A percentile compares a stretch with the other conserved stretches of the same genome.
phyloP scores from a whole-genome alignment of 1,140 invertebrate genomes.

The Bombyx mori region DNA sequence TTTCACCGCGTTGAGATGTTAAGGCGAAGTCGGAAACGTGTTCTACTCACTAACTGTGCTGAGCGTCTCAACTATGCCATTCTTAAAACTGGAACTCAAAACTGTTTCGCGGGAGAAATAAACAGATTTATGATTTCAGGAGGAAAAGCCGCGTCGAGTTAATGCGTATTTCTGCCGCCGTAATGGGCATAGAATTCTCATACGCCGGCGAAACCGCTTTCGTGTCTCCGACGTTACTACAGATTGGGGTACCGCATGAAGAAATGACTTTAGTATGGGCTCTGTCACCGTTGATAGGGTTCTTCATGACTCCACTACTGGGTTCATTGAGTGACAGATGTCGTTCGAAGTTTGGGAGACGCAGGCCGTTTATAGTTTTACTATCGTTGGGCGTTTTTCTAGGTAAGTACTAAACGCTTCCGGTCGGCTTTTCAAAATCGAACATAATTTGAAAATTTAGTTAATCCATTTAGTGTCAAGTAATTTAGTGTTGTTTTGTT shows the following conservation, averaged over 20 bases:
- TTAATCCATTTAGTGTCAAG: no score
- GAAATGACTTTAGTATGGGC: constrained; percentile 98
- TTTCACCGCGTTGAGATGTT: no score
- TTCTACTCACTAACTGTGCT: no score
- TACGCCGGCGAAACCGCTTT: constrained; percentile 98
- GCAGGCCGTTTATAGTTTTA: constrained; percentile 92
- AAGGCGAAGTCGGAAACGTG: no score
- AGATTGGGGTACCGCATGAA: constrained; percentile 91
- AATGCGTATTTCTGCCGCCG: constrained; percentile 90
- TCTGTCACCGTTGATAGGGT: constrained; percentile 90
- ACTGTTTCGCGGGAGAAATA: no score
- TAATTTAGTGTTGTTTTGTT: no score
- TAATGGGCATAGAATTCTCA: constrained; percentile 98
- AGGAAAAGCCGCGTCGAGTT: constrained; percentile 87
- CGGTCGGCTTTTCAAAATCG: no score
- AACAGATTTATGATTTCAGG: constrained; percentile 54
- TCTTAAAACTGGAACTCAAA: no score
- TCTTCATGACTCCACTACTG: constrained; percentile 92
- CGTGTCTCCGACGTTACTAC: constrained; percentile 93
- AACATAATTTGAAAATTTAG: no score
- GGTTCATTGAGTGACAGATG: constrained; percentile 95
- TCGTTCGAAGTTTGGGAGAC: constrained; percentile 81
- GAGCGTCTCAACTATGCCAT: no score
- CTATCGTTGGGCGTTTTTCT: constrained; percentile 91
- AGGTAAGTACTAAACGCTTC: constrained; percentile 70